phyloP scores from a whole-genome alignment of 2,113 vertebrate genomes.

The Ailuropoda melanoleuca region DNA sequence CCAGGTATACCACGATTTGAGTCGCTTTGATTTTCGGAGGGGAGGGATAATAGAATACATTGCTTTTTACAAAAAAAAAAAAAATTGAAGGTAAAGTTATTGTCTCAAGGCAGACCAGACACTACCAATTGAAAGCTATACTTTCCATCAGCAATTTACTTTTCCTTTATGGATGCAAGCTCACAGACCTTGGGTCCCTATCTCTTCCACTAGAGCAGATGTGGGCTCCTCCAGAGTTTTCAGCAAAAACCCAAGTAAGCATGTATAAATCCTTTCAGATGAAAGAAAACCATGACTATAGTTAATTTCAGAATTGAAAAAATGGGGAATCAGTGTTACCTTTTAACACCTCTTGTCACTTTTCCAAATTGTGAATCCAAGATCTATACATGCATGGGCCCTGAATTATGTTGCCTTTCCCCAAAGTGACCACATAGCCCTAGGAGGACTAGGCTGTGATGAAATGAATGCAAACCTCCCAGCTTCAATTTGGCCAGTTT shows the following conservation, averaged over 20 bases:
- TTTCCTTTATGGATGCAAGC: not conserved
- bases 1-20: not conserved
- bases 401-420: not conserved
- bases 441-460: not conserved
- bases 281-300: not conserved
- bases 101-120: not conserved
- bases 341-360: not conserved
- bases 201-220: not conserved
- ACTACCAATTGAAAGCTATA: not conserved
- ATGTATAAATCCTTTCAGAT: not conserved
- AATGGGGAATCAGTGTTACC: not conserved
- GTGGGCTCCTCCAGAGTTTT: fast-evolving
- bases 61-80: not conserved
- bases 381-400: fast-evolving
- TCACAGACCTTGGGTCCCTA: not conserved
- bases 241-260: not conserved
- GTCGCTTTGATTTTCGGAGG: not conserved
- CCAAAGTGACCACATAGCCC: not conserved
- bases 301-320: not conserved
- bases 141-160: not conserved
- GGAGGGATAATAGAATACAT: not conserved
- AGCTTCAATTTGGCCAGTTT: not conserved
- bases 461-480: not conserved
- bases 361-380: not conserved
- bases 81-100: not conserved